phyloP scores from a whole-genome alignment of 64 coral and sea anemone genomes.

The Actinia tenebrosa region DNA sequence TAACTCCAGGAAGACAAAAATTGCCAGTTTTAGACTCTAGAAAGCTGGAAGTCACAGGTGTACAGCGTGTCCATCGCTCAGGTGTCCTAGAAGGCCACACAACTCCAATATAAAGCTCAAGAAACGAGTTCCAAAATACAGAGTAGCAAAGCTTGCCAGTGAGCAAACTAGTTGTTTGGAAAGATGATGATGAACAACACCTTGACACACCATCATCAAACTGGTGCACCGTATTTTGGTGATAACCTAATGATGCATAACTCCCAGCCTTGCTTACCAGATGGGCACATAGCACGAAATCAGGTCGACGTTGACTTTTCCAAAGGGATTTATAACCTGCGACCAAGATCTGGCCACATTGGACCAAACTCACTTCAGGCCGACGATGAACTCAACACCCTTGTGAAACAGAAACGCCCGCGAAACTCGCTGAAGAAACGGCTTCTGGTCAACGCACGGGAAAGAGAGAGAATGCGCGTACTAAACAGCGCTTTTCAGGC shows the following conservation, averaged over 20 bases:
- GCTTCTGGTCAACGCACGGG: slow-evolving; percentile 87
- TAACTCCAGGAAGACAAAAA: slow-evolving; percentile 23
- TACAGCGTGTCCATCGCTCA: slow-evolving; percentile 9
- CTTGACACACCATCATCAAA: slow-evolving; percentile 25
- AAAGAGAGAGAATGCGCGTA: slow-evolving; percentile 88
- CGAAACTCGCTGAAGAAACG: slow-evolving; percentile 92
- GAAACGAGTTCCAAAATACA: not conserved
- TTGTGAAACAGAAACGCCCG: slow-evolving; percentile 75
- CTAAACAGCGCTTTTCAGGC: slow-evolving; percentile 91
- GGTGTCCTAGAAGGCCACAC: slow-evolving; percentile 21
- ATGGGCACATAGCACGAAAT: slow-evolving; percentile 54
- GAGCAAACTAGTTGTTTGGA: slow-evolving; percentile 8
- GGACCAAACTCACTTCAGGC: slow-evolving; percentile 36
- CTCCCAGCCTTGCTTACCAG: slow-evolving; percentile 40
- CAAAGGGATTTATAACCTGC: slow-evolving; percentile 91
- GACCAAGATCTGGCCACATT: slow-evolving; percentile 52
- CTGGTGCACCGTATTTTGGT: slow-evolving; percentile 31
- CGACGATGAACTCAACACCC: slow-evolving; percentile 48
- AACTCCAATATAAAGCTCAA: slow-evolving; percentile 29
- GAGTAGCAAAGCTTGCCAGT: not conserved
- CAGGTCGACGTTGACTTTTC: slow-evolving; percentile 66
- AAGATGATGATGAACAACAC: slow-evolving; percentile 9
- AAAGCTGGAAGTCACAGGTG: slow-evolving; percentile 17
- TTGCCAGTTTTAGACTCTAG: slow-evolving; percentile 15
- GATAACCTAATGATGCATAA: slow-evolving; percentile 73